Evolutionary conservation across 2,888 invertebrate genomes (phyloP).

Genomic region (Aethes cnicana): DNA sequence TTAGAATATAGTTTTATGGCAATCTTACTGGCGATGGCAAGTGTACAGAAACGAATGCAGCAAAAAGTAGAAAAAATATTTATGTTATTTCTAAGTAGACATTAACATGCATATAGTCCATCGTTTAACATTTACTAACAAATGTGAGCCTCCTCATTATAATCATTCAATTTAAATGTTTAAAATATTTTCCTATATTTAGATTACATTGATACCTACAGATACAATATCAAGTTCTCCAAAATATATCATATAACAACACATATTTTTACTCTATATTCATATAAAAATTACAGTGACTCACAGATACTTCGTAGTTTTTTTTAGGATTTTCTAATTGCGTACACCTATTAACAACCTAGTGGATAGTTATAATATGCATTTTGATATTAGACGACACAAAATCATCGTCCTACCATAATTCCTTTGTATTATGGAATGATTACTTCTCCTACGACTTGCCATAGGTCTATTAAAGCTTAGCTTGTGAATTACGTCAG

Average conservation of each 20-base stretch:
- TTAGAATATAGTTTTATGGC: constrained; percentile 3
- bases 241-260: constrained; percentile 21
- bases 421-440: too few relatives aligned
- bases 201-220: not conserved
- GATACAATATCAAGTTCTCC: constrained; percentile 16
- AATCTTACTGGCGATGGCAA: constrained; percentile 31
- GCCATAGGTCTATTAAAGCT: constrained; percentile 25
- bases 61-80: not conserved
- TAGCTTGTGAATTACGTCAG: not conserved
- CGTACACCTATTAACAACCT: constrained; percentile 10
- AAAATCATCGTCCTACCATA: too few relatives aligned
- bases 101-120: not conserved
- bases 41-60: constrained; percentile 17
- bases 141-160: constrained; percentile 7
- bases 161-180: not conserved
- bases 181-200: constrained; percentile 1
- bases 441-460: not conserved
- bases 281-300: constrained; percentile 21
- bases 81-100: not conserved
- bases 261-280: constrained; percentile 5
- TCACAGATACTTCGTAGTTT: constrained; percentile 6
- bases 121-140: not conserved
- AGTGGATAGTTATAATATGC: not conserved
- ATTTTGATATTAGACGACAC: constrained; percentile 19
- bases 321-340: constrained; percentile 22